These are phyloP conservation scores for Anadara kagoshimensis DNA, from an alignment of 1,140 invertebrate genomes.

Conservation along the genomic window DNA sequence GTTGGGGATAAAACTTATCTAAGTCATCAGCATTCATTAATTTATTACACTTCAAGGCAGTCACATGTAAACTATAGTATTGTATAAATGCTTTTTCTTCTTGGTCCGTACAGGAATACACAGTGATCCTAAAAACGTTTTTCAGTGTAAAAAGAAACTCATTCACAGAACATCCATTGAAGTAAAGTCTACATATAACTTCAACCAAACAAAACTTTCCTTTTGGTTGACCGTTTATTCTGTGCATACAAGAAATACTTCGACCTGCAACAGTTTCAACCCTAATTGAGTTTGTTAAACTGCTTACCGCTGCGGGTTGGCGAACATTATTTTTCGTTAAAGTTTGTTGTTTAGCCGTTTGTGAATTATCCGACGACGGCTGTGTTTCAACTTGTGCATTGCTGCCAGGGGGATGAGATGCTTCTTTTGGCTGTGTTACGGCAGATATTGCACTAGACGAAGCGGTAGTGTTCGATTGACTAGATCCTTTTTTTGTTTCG, in stretches of 20 bases:
- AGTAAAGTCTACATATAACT: constrained; percentile 68
- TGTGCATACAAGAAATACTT: constrained; percentile 65
- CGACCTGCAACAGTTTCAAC: constrained; percentile 64
- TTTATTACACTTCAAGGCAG: constrained; percentile 66
- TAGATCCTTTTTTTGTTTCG: no score
- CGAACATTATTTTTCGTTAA: constrained; percentile 9
- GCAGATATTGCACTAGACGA: no score
- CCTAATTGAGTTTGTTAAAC: constrained; percentile 36
- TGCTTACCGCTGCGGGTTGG: constrained; percentile 23
- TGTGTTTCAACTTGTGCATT: background rate
- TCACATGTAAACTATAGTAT: constrained; percentile 67
- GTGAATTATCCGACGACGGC: no score
- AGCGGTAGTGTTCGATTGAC: no score
- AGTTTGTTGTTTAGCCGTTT: background rate
- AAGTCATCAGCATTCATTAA: constrained; percentile 64
- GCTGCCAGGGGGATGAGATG: background rate
- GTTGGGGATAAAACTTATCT: constrained; percentile 63
- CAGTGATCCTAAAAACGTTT: constrained; percentile 60
- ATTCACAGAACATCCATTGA: constrained; percentile 62
- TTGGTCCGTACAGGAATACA: constrained; percentile 57
- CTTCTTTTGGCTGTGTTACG: no score
- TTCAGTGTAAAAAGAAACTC: constrained; percentile 67
- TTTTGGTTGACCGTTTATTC: constrained; percentile 41
- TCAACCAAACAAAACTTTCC: constrained; percentile 67
- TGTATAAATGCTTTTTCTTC: constrained; percentile 69